Evolutionary conservation across 2,113 vertebrate species (phyloP).

Genomic region (human): GRCh38 chr9:108489001-108489500

Average conservation of each 20-base stretch:
- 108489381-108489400: not conserved
- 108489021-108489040: not conserved
- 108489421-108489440: not conserved
- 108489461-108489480: not conserved
- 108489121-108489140: not conserved
- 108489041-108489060: not conserved
- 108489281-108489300: not conserved
- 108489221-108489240: not conserved
- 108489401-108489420: not conserved
- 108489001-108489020: not conserved
- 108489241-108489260: not conserved
- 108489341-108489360: not conserved
- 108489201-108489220: not conserved
- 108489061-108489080: not conserved
- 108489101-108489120: not conserved
- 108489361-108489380: not conserved
- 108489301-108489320: not conserved
- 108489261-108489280: not conserved
- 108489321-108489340: not conserved
- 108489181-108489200: not conserved
- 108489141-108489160: not conserved
- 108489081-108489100: not conserved
- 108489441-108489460: not conserved
- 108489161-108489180: no score
- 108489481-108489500: not conserved